Percentiles rank a stretch among this genome's conserved stretches.
Conservation (phyloP, 2,888 invertebrate genomes). For the Rosalia funebris region DNA sequence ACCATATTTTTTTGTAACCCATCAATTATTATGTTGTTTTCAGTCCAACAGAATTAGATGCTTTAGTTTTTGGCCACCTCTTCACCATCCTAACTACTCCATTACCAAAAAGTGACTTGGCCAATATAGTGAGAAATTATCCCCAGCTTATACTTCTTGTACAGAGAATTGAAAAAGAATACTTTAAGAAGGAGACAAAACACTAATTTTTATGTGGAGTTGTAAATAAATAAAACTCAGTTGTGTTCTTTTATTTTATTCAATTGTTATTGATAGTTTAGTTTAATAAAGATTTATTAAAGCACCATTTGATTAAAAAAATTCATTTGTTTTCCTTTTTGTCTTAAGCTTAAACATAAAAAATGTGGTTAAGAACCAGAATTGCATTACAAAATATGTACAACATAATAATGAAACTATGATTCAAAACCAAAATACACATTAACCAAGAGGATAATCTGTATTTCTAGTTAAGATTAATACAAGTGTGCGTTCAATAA, state of each 20-base stretch:
- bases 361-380: slow-evolving; percentile 55
- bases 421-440: slow-evolving; percentile 59
- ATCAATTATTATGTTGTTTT: slow-evolving; percentile 55
- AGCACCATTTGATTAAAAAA: slow-evolving; percentile 26
- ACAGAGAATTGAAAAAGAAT: slow-evolving; percentile 83
- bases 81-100: slow-evolving; percentile 92
- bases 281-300: slow-evolving; percentile 27
- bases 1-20: slow-evolving; percentile 6
- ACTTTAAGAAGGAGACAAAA: slow-evolving; percentile 69
- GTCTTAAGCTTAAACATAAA: slow-evolving; percentile 8
- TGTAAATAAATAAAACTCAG: slow-evolving; percentile 16
- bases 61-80: slow-evolving; percentile 96
- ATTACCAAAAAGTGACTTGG: slow-evolving; percentile 83
- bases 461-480: slow-evolving; percentile 24
- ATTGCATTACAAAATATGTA: slow-evolving; percentile 54
- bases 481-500: slow-evolving; percentile 24
- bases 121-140: slow-evolving; percentile 81
- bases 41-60: slow-evolving; percentile 95
- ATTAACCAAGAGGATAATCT: slow-evolving; percentile 18
- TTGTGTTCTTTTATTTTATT: slow-evolving; percentile 15
- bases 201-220: slow-evolving; percentile 23
- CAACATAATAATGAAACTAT: slow-evolving; percentile 57
- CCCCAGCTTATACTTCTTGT: slow-evolving; percentile 84
- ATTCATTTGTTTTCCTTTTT: slow-evolving; percentile 2
- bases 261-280: slow-evolving; percentile 18